Conservation (phyloP, 1,140 invertebrate genomes). For the Anoplolepis gracilipes region DNA sequence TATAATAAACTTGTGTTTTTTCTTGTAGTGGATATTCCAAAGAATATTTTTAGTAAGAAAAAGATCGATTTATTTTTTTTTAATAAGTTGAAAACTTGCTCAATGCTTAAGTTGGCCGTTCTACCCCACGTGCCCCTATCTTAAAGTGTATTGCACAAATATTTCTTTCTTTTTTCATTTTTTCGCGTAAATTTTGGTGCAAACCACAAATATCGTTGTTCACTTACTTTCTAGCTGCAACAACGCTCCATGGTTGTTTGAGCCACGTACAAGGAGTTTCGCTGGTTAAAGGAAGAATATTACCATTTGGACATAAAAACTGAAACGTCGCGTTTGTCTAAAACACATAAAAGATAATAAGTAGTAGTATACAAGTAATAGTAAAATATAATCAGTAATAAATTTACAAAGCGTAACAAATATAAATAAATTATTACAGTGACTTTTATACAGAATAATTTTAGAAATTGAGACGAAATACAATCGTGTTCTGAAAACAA, state of each 20-base stretch:
- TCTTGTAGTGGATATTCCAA: too few species aligned
- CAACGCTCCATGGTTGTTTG: slow-evolving; percentile 86
- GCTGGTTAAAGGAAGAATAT: slow-evolving; percentile 80
- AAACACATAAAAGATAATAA: too few species aligned
- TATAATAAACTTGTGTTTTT: too few species aligned
- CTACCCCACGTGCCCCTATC: too few species aligned
- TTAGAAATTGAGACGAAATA: neutral
- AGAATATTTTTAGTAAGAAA: too few species aligned
- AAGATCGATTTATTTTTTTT: too few species aligned
- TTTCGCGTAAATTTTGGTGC: too few species aligned
- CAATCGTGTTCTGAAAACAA: neutral
- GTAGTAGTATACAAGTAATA: neutral
- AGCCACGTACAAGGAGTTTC: slow-evolving; percentile 87
- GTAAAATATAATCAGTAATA: neutral
- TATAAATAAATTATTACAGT: slow-evolving; percentile 12
- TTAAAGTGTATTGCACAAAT: too few species aligned
- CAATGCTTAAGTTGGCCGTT: too few species aligned
- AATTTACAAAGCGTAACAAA: neutral
- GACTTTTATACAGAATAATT: neutral
- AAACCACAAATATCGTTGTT: neutral
- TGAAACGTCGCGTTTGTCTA: slow-evolving; percentile 81
- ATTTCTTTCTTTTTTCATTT: too few species aligned
- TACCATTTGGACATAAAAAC: slow-evolving; percentile 90
- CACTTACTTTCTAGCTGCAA: slow-evolving; percentile 86
- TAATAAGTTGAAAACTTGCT: too few species aligned